phyloP scores from a whole-genome alignment of 2,113 vertebrate genomes.

The Ginglymostoma cirratum region DNA sequence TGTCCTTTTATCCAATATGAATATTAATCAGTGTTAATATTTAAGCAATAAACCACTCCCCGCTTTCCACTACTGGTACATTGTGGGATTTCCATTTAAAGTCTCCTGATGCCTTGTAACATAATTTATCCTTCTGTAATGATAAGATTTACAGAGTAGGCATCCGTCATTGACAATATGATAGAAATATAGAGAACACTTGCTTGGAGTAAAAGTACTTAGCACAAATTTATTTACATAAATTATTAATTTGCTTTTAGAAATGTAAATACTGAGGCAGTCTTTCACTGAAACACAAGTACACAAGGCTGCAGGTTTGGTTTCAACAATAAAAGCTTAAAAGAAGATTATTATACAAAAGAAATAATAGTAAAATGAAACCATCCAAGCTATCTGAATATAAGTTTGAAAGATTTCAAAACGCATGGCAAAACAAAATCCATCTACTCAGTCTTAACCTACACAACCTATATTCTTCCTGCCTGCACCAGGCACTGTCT shows the following conservation, averaged over 20 bases:
- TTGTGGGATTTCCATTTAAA: not conserved
- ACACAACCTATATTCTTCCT: no score
- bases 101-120: not conserved
- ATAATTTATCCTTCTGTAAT: not conserved
- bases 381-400: no score
- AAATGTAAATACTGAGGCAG: not conserved
- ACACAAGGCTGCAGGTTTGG: no score
- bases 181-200: not conserved
- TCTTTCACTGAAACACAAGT: no score
- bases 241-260: not conserved
- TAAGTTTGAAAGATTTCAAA: no score
- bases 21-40: not conserved
- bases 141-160: not conserved
- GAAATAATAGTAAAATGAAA: no score
- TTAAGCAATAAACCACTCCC: not conserved
- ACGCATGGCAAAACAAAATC: no score
- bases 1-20: not conserved
- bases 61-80: not conserved
- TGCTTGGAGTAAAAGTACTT: not conserved
- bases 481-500: no score
- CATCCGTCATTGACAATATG: not conserved
- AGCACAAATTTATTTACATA: not conserved
- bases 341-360: no score
- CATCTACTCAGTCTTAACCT: no score
- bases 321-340: no score